These are phyloP conservation scores for Meiosimyza decipiens DNA, from an alignment of 2,888 invertebrate species.

Conservation along the genomic window DNA sequence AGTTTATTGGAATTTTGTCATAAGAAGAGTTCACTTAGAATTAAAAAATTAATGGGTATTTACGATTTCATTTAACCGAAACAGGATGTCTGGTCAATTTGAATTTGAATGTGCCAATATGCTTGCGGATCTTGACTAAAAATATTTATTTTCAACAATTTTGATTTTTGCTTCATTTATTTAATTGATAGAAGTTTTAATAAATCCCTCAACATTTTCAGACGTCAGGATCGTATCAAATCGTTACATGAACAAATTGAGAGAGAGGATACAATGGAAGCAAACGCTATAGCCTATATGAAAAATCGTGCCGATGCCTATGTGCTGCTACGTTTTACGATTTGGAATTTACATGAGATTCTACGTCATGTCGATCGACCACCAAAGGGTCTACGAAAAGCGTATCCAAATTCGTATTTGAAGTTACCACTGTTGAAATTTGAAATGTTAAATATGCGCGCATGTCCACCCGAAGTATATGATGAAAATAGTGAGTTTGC, in stretches of 20 bases:
- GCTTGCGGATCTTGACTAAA: too few relatives aligned
- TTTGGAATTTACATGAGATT: slow-evolving; percentile 59
- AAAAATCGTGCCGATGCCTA: slow-evolving; percentile 53
- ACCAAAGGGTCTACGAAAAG: slow-evolving; percentile 43
- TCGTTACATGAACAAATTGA: slow-evolving; percentile 47
- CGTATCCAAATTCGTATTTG: slow-evolving; percentile 58
- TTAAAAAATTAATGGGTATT: too few relatives aligned
- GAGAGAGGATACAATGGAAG: slow-evolving; percentile 44
- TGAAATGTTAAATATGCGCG: slow-evolving; percentile 52
- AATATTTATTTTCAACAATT: too few relatives aligned
- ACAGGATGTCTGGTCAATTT: too few relatives aligned
- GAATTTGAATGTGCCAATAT: too few relatives aligned
- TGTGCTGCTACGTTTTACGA: slow-evolving; percentile 53
- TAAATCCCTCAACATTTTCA: neutral
- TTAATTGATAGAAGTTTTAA: neutral
- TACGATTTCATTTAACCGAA: too few relatives aligned
- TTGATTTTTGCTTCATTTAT: neutral
- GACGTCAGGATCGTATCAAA: slow-evolving; percentile 53
- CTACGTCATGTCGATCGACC: slow-evolving; percentile 56
- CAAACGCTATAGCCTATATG: slow-evolving; percentile 44
- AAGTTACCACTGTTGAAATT: slow-evolving; percentile 60
- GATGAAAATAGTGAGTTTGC: slow-evolving; percentile 56
- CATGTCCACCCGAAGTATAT: slow-evolving; percentile 55
- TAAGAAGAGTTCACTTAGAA: too few relatives aligned
- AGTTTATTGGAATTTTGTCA: too few relatives aligned